Conservation (phyloP, 2,797 vertebrate genomes). For the Oceanodroma leucorhoa region DNA sequence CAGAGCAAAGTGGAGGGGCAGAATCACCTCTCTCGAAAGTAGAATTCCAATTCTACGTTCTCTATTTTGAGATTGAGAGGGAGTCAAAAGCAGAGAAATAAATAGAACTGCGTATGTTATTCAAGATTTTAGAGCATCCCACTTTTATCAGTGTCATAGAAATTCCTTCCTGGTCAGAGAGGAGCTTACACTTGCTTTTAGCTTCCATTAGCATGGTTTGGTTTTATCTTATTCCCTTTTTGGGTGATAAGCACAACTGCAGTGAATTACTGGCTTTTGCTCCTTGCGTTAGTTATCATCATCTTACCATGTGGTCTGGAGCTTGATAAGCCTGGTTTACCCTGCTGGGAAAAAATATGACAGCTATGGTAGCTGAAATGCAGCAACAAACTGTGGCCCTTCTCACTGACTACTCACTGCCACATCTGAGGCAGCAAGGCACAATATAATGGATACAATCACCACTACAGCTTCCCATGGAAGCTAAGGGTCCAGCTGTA, state of each 20-base stretch:
- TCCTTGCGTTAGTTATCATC: neutral
- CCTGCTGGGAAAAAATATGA: neutral
- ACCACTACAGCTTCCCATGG: neutral
- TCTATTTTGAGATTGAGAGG: neutral
- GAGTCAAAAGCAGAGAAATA: neutral
- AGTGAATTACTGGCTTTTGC: neutral
- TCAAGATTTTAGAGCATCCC: neutral
- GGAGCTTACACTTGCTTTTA: neutral
- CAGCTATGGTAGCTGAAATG: accelerated
- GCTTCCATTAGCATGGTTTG: neutral
- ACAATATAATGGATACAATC: neutral
- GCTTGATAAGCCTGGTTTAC: neutral
- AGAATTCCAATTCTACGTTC: neutral
- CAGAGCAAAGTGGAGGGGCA: too few relatives aligned
- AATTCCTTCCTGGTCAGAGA: neutral
- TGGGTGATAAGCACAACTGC: neutral
- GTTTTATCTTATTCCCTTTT: neutral
- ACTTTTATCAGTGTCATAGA: neutral
- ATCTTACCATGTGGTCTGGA: neutral
- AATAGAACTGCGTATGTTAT: accelerated
- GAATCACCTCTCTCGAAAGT: too few relatives aligned
- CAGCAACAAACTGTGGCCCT: neutral
- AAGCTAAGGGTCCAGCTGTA: neutral
- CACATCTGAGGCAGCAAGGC: neutral
- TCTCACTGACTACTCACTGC: neutral